phyloP scores from a whole-genome alignment of 2,888 invertebrate genomes.

The Anaspis maculata region DNA sequence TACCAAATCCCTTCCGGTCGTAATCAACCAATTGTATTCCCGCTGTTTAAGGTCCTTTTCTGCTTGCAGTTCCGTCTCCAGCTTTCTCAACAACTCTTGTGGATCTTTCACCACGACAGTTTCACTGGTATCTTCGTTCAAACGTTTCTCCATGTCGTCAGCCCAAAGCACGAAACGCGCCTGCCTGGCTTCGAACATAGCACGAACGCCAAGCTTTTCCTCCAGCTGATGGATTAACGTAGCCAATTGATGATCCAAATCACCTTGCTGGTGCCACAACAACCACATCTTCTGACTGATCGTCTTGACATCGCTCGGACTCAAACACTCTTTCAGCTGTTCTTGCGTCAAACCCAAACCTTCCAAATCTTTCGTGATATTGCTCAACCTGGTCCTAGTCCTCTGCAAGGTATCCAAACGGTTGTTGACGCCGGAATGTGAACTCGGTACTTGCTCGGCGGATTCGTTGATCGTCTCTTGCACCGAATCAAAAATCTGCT shows the following conservation, averaged over 20 bases:
- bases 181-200: conserved; percentile 61
- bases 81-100: conserved; percentile 60
- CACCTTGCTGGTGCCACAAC: conserved; percentile 70
- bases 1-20: conserved; percentile 58
- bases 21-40: conserved; percentile 69
- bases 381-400: conserved; percentile 49
- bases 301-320: conserved; percentile 73
- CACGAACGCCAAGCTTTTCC: conserved; percentile 63
- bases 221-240: conserved; percentile 63
- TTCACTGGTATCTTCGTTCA: conserved; percentile 46
- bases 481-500: conserved; percentile 55
- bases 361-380: conserved; percentile 57
- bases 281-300: conserved; percentile 72
- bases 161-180: conserved; percentile 63
- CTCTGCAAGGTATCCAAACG: conserved; percentile 56
- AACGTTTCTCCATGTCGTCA: conserved; percentile 56
- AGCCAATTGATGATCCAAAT: conserved; percentile 70
- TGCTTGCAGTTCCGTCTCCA: conserved; percentile 66
- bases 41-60: conserved; percentile 69
- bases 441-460: conserved; percentile 48
- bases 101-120: conserved; percentile 51
- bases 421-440: conserved; percentile 55
- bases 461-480: conserved; percentile 53
- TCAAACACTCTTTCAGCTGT: conserved; percentile 75
- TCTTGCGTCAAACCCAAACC: conserved; percentile 66